Conservation (phyloP, 2,113 vertebrate genomes). For the Ameiurus melas region DNA sequence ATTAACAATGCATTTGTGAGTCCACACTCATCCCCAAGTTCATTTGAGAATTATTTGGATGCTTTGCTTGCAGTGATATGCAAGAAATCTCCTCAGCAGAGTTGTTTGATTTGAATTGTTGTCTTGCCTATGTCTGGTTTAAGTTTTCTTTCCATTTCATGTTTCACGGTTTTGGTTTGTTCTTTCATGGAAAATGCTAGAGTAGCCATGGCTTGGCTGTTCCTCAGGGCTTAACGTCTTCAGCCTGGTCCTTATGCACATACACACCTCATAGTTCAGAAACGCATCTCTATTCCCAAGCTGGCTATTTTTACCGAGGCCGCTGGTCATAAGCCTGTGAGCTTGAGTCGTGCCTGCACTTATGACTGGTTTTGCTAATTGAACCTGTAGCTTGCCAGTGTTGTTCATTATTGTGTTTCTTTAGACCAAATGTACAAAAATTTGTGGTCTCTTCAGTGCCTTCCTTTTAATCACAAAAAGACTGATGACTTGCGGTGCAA, state of each 20-base stretch:
- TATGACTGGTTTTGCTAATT: conserved; percentile 75
- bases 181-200: conserved; percentile 3
- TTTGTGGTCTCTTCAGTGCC: conserved; percentile 66
- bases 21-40: conserved; percentile 29
- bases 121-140: neutral
- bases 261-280: conserved; percentile 59
- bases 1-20: conserved; percentile 97
- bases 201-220: neutral
- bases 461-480: conserved; percentile 70
- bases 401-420: conserved; percentile 76
- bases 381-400: conserved; percentile 73
- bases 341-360: conserved; percentile 73
- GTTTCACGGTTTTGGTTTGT: neutral
- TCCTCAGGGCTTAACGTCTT: conserved; percentile 10
- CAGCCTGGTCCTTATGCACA: conserved; percentile 34
- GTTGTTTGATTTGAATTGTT: neutral
- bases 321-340: conserved; percentile 59
- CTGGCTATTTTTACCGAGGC: conserved; percentile 72
- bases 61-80: no score
- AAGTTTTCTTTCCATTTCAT: neutral
- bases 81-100: no score
- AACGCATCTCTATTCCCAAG: conserved; percentile 72
- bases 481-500: neutral
- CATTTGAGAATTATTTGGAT: neutral
- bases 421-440: conserved; percentile 72